A percentile compares a stretch with the other conserved stretches of the same genome.
Evolutionary conservation across 2,113 vertebrate genomes (phyloP).

Genomic region (Bujurquina vittata): DNA sequence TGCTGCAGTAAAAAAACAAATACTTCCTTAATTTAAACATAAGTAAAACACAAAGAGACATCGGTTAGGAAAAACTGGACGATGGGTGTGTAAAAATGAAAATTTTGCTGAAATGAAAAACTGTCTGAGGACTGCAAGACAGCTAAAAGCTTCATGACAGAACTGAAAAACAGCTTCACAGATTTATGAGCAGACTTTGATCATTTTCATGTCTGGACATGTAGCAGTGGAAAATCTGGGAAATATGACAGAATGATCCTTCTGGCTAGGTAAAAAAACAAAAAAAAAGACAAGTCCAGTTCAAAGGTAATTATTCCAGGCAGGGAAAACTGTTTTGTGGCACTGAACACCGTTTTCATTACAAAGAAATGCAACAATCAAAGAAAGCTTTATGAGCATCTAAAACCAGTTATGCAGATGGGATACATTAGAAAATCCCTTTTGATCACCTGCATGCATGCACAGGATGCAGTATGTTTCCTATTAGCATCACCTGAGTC

Average conservation of each 20-base stretch:
- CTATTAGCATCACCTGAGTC: slow-evolving; percentile 45
- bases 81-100: neutral
- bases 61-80: slow-evolving; percentile 3
- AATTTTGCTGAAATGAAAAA: slow-evolving; percentile 26
- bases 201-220: slow-evolving; percentile 60
- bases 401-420: slow-evolving; percentile 34
- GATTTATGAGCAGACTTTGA: slow-evolving; percentile 52
- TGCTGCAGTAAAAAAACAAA: neutral
- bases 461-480: slow-evolving; percentile 25
- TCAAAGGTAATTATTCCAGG: slow-evolving; percentile 45
- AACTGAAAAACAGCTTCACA: slow-evolving; percentile 34
- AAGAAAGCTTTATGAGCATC: slow-evolving; percentile 39
- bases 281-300: neutral
- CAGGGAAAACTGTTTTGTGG: slow-evolving; percentile 6
- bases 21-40: neutral
- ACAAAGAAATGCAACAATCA: slow-evolving; percentile 40
- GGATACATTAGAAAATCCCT: slow-evolving; percentile 11
- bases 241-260: slow-evolving; percentile 37
- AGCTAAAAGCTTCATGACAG: slow-evolving; percentile 3
- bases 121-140: neutral
- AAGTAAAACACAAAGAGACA: slow-evolving; percentile 1
- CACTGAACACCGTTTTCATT: slow-evolving; percentile 8
- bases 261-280: slow-evolving; percentile 30
- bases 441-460: slow-evolving; percentile 50
- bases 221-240: slow-evolving; percentile 41